Conservation (phyloP, 2,888 invertebrate genomes). For the Flexamia atlantica region DNA sequence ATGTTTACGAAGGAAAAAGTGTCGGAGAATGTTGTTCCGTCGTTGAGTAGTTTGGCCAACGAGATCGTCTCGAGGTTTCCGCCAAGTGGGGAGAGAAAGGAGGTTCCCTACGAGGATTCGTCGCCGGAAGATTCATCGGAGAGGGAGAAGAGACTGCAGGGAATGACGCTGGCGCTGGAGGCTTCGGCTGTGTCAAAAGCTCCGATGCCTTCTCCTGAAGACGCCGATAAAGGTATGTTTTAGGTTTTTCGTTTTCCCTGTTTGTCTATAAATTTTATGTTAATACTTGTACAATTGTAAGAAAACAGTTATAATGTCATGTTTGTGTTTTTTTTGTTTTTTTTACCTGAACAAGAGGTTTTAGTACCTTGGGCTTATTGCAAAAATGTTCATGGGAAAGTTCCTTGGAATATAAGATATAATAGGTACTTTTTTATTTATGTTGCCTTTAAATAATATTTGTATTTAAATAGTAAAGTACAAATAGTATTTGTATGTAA, state of each 20-base stretch:
- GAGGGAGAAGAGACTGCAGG: slow-evolving; percentile 33
- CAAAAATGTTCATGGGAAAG: too few relatives aligned
- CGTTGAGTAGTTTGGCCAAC: slow-evolving; percentile 12
- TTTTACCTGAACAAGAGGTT: too few relatives aligned
- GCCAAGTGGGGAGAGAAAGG: background rate
- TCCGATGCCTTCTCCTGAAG: slow-evolving; percentile 68
- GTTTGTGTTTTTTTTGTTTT: background rate
- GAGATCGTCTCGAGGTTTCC: slow-evolving; percentile 41
- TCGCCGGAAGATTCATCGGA: slow-evolving; percentile 46
- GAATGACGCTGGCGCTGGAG: slow-evolving; percentile 62
- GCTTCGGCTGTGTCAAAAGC: slow-evolving; percentile 59
- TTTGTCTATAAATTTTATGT: too few relatives aligned
- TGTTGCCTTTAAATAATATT: too few relatives aligned
- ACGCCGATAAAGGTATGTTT: slow-evolving; percentile 65
- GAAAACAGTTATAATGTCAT: background rate
- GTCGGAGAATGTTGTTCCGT: background rate
- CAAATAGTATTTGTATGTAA: too few relatives aligned
- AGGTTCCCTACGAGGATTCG: slow-evolving; percentile 14
- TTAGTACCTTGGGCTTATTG: too few relatives aligned
- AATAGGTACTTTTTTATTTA: too few relatives aligned
- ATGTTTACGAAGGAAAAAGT: slow-evolving; percentile 9
- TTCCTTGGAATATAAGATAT: too few relatives aligned
- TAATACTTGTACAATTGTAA: too few relatives aligned
- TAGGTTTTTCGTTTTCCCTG: too few relatives aligned
- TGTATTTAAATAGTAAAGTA: too few relatives aligned